A percentile compares a stretch with the other conserved stretches of the same genome.
Evolutionary conservation across 2,797 vertebrate genomes (phyloP).

Genomic region (Halcyon badia): DNA sequence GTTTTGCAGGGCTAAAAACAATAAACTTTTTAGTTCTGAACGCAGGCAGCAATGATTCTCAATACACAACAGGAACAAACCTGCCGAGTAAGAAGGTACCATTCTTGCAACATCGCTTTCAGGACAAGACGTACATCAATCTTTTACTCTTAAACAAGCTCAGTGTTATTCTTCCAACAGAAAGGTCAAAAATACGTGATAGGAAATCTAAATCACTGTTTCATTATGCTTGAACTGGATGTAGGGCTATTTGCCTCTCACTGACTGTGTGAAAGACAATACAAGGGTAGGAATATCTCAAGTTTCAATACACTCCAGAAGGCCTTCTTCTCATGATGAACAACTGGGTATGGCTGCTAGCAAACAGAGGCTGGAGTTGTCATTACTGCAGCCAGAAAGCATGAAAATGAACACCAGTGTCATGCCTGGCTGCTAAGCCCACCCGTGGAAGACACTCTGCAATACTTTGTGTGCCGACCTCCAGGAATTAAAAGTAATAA

Average conservation of each 20-base stretch:
- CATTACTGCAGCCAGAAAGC: background rate
- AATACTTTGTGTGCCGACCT: background rate
- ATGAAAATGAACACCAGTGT: background rate
- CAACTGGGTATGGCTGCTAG: rapidly evolving
- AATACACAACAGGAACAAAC: background rate
- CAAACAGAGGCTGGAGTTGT: background rate
- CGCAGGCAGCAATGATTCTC: background rate
- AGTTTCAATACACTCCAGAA: background rate
- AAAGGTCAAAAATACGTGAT: constrained; percentile 9
- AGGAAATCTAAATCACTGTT: background rate
- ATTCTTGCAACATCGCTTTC: constrained; percentile 9
- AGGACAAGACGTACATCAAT: background rate
- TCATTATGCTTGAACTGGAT: background rate
- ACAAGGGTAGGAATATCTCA: background rate
- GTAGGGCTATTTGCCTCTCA: background rate
- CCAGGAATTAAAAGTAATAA: background rate
- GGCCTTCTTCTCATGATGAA: background rate
- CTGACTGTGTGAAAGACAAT: background rate
- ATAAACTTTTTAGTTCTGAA: background rate
- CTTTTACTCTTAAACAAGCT: constrained; percentile 33
- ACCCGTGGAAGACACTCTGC: background rate
- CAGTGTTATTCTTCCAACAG: background rate
- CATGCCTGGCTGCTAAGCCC: background rate
- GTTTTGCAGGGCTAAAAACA: background rate
- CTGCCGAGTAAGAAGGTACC: constrained; percentile 22